phyloP scores from a whole-genome alignment of 2,113 vertebrate genomes.

The Lophius piscatorius region DNA sequence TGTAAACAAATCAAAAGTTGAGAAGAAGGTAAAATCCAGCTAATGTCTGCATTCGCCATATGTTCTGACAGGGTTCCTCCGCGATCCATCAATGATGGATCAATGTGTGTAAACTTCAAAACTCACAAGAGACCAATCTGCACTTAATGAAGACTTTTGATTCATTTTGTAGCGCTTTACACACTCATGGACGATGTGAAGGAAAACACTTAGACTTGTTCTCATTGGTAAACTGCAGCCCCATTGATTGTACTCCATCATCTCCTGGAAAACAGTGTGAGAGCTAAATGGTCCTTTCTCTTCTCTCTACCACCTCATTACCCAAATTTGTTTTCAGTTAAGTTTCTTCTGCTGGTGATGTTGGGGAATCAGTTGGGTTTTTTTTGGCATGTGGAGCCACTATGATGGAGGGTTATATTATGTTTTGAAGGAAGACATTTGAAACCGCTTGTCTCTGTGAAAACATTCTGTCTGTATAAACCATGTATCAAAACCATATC shows the following conservation, averaged over 20 bases:
- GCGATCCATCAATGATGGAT: conserved; percentile 42
- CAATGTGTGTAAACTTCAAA: conserved; percentile 40
- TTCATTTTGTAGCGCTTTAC: conserved; percentile 54
- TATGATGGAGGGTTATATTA: conserved; percentile 18
- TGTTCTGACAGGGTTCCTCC: conserved; percentile 8
- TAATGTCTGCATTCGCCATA: neutral
- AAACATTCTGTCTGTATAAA: conserved; percentile 8
- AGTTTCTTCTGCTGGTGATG: conserved; percentile 18
- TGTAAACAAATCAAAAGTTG: neutral
- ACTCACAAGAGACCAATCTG: conserved; percentile 49
- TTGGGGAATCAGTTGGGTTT: conserved; percentile 22
- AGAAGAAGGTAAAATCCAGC: neutral
- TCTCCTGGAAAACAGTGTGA: conserved; percentile 28
- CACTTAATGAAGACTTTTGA: conserved; percentile 66
- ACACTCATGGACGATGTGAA: conserved; percentile 27
- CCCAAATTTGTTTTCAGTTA: conserved; percentile 57
- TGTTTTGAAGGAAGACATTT: conserved; percentile 6
- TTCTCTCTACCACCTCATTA: conserved; percentile 57
- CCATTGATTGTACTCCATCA: conserved; percentile 62
- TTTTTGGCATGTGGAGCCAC: conserved; percentile 1
- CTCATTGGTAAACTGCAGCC: conserved; percentile 40
- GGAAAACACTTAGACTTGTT: conserved; percentile 37
- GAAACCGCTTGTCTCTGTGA: conserved; percentile 6
- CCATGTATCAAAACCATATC: conserved; percentile 26
- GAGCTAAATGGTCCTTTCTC: conserved; percentile 2